Base-by-base conservation (phyloP, 2,113 vertebrate species). In the Bathybates hornii region DNA sequence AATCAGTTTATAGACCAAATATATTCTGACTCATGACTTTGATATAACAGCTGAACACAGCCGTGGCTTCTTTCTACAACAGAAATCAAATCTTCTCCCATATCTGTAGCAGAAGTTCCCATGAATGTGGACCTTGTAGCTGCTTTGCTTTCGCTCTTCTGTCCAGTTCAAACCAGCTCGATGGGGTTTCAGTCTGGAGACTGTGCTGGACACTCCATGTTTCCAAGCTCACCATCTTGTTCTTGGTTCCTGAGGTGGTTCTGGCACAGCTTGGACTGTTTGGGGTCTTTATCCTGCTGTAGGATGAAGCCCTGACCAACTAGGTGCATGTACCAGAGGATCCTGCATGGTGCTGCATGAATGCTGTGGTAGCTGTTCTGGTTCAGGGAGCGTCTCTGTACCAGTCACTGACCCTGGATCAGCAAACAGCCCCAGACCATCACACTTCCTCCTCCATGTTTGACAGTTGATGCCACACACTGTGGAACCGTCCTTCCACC, bases 101-200 rank as follows among this genome's bases (percentile, higher is more conserved):
- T 1, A 7, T 13, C 53, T 56, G 5, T 0, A 1, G 52, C 0
- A 24, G 53, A 3, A 4, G 53, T 0, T 56, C 21, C 53, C 21
- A 7, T 56, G 11, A 56, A 7, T 24, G 21, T 56, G 13, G 21
- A 56, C 53, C 53, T 56, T 27, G 21, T 27, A 27, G 21, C 4
- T 56, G 54, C 54, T 56, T 27, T 14, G 54, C 54, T 56, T 56
- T 56, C 54, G 5, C 54, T 56, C 21, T 0, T 27, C 54, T 27
- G 54, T 56, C 54, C 21, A 56, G 21, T 13, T 56, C 53, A 21
- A 21, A 21, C 10, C 53, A 54, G n/a, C n/a, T 54, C 1, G n/a
- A 7, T 54, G 53, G 41, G 41, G 53, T 56, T 56, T 54, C 0
- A 54, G 53, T 54, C 53, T 54, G 53, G 0, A 54, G 52, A 1